Evolutionary conservation across 2,113 vertebrate species (phyloP).

Genomic region (Cochlearius cochlearius): DNA sequence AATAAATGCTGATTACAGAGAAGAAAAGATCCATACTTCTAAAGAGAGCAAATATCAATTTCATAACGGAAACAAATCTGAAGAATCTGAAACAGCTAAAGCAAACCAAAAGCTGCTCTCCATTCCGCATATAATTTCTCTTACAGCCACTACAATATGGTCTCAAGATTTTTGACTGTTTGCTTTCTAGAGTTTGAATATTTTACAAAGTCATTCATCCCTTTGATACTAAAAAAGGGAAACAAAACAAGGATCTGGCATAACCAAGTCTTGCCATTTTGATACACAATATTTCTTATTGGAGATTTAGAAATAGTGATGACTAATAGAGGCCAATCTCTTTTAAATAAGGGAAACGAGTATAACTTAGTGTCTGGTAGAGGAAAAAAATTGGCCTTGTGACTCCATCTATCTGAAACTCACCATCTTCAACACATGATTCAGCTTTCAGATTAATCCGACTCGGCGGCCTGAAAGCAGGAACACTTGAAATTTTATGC

Average conservation of each 20-base stretch:
- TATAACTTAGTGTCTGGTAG: neutral
- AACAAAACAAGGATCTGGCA: neutral
- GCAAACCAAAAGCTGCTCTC: neutral
- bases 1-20: conserved; percentile 22
- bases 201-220: neutral
- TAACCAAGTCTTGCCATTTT: neutral
- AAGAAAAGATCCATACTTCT: neutral
- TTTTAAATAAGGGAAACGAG: neutral
- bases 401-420: neutral
- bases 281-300: neutral
- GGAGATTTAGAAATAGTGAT: neutral
- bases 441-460: neutral
- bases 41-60: neutral
- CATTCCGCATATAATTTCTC: neutral
- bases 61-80: neutral
- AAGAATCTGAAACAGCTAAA: neutral
- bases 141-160: neutral
- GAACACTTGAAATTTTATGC: neutral
- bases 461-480: conserved; percentile 9
- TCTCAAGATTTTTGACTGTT: neutral
- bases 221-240: neutral
- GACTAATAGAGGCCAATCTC: neutral
- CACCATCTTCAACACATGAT: neutral
- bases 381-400: neutral
- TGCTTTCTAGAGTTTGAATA: neutral